Evolutionary conservation across 2,113 vertebrate species (phyloP), one percentile per base, ranked within the genome.

Genomic region (Acanthochromis polyacanthus): DNA sequence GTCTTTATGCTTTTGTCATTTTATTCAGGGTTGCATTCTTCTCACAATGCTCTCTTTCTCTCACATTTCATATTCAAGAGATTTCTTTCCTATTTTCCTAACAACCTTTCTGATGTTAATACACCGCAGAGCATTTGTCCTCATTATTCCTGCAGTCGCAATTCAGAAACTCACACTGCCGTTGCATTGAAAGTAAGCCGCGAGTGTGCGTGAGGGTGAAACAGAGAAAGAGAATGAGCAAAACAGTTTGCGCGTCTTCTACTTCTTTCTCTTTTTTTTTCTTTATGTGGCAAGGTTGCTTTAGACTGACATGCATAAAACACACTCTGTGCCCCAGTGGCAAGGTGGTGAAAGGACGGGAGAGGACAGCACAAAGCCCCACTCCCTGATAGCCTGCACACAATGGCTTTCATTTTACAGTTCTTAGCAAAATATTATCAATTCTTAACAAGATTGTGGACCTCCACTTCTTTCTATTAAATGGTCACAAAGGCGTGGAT

Each of bases 351-450:
- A 64, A 80, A 73, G 58, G 56, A 84, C 38, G 2, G 80, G 67
- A 66, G 53, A 81, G 50, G 20, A 66, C 16, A 70, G 59, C 77
- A 84, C 75, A 88, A 87, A 83, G 71, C 60, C 40, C 75, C 50
- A 84, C 90, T 84, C 84, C 84, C 70, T 63, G 78, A 87, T 81
- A 79, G 78, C 78, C 50, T 60, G 28, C 71, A 52, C 71, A 87
- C 83, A 88, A 87, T 84, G 71, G 80, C 70, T 84, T 74, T 83
- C 60, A 85, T 88, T 85, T 88, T 75, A 78, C 43, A 64, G 62
- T 84, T 84, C 73, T 81, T 84, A 59, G 78, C 65, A 88, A 88
- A 89, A 91, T 79, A 84, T 90, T 71, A 82, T 82, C 83, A 86
- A 84, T 87, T 85, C 78, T 78, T 84, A 83, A 76, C 75, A 84